phyloP scores from a whole-genome alignment of 2,113 vertebrate genomes.

The Castor canadensis region DNA sequence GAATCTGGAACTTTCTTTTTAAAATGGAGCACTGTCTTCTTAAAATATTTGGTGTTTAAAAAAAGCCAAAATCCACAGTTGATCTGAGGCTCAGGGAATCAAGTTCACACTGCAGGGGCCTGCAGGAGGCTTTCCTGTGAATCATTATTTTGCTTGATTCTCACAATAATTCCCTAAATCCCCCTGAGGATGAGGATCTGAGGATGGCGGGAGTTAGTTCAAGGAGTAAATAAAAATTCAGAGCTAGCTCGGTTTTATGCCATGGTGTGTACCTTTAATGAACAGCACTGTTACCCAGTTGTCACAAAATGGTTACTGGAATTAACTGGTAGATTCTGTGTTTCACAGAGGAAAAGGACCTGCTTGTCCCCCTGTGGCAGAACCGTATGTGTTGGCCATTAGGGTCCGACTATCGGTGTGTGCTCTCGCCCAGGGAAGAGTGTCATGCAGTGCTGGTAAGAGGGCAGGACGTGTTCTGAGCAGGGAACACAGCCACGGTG shows the following conservation, averaged over 20 bases:
- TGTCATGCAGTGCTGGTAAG: neutral
- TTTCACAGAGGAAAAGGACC: neutral
- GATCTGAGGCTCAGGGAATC: slow-evolving; percentile 45
- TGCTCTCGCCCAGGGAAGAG: neutral
- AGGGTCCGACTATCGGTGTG: neutral
- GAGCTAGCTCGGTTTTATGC: neutral
- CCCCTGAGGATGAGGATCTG: neutral
- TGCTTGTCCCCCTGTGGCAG: neutral
- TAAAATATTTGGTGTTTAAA: slow-evolving; percentile 53
- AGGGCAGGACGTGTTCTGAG: neutral
- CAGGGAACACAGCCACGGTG: rapidly evolving
- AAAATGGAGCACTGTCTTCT: slow-evolving; percentile 66
- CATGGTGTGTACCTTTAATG: neutral
- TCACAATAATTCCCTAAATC: neutral
- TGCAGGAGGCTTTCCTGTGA: rapidly evolving
- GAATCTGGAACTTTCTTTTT: slow-evolving; percentile 62
- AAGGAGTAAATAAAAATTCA: neutral
- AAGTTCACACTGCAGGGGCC: slow-evolving; percentile 19
- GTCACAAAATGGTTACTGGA: neutral
- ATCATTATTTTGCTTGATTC: neutral
- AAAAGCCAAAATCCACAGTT: neutral
- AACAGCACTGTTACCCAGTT: neutral
- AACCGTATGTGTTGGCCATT: neutral
- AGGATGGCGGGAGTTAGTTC: neutral
- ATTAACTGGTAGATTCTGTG: neutral